Evolutionary conservation across 2,888 invertebrate species (phyloP).

Genomic region (Homarus gammarus): DNA sequence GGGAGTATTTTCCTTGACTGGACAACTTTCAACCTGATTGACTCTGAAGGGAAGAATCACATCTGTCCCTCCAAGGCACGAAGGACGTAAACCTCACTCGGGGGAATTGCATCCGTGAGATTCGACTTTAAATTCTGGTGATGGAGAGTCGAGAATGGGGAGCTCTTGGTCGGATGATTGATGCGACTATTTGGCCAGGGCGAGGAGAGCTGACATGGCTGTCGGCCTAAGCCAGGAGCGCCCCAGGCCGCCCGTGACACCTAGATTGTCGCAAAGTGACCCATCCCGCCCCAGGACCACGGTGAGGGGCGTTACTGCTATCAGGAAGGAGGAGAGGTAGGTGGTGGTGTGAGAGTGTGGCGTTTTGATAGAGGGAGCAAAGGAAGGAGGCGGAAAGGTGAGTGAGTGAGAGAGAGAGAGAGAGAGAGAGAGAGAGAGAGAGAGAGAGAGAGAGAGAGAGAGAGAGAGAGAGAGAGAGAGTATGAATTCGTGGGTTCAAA

Average conservation of each 20-base stretch:
- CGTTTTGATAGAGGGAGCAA: neutral
- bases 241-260: neutral
- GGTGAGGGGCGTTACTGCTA: neutral
- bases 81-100: neutral
- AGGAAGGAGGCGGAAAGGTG: neutral
- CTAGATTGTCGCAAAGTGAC: neutral
- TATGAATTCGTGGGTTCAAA: too few species aligned
- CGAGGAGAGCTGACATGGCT: neutral
- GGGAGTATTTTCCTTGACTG: constrained; percentile 21
- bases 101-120: neutral
- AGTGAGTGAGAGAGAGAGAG: neutral
- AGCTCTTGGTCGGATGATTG: neutral
- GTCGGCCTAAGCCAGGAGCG: neutral
- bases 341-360: neutral
- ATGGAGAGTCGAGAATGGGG: neutral
- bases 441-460: neutral
- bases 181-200: neutral
- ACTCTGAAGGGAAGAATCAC: constrained; percentile 28
- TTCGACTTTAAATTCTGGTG: neutral
- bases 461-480: neutral
- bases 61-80: neutral
- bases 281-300: neutral
- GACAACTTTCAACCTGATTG: constrained; percentile 32
- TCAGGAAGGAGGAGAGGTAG: too few species aligned
- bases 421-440: neutral